Conservation (phyloP, 2,888 invertebrate species). For the Elegia similella region DNA sequence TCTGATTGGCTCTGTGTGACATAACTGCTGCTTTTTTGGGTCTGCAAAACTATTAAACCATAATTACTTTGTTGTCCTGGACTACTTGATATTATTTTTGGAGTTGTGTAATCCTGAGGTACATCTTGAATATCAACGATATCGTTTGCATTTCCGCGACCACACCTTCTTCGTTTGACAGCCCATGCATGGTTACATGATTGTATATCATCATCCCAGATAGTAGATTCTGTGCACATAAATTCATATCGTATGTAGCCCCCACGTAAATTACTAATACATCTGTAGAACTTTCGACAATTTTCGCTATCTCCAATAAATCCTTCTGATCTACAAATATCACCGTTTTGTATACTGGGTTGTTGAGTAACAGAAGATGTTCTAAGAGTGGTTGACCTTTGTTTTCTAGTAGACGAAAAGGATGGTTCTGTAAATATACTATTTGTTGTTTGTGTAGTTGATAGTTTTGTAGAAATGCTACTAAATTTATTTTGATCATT, state of each 20-base stretch:
- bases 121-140: constrained; percentile 8
- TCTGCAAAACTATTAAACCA: constrained; percentile 32
- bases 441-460: not conserved
- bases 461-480: constrained; percentile 12
- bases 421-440: constrained; percentile 19
- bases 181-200: constrained; percentile 88
- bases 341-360: constrained; percentile 29
- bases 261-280: constrained; percentile 84
- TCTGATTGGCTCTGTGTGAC: constrained; percentile 48
- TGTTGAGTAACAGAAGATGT: constrained; percentile 15
- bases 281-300: constrained; percentile 90
- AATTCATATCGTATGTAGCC: constrained; percentile 87
- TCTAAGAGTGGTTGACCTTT: constrained; percentile 23
- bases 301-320: constrained; percentile 87
- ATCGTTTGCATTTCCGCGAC: constrained; percentile 36
- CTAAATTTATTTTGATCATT: constrained; percentile 14
- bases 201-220: constrained; percentile 87
- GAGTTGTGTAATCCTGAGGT: not conserved
- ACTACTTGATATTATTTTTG: constrained; percentile 22
- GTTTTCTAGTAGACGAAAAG: constrained; percentile 26
- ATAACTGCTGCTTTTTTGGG: constrained; percentile 44
- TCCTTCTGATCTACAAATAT: constrained; percentile 84
- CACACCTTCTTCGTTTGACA: constrained; percentile 69
- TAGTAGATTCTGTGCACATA: constrained; percentile 87
- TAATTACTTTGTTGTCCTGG: constrained; percentile 52